A percentile compares a stretch with the other conserved stretches of the same genome.
These are phyloP conservation scores for Eupeodes corollae DNA, from an alignment of 1,140 invertebrate species.

Conservation along the genomic window DNA sequence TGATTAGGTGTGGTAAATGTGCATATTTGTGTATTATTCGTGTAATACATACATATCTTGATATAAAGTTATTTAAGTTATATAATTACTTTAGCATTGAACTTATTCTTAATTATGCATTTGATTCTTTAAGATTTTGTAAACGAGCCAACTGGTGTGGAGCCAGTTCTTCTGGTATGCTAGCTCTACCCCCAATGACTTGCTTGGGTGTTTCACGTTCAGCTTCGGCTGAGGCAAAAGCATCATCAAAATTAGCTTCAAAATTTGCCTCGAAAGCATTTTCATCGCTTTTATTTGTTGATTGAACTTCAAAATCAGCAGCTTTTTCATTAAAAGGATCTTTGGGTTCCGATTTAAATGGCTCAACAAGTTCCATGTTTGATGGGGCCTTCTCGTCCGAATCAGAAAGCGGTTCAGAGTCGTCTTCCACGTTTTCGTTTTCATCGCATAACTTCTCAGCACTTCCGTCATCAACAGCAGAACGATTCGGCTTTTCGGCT, in stretches of 20 bases:
- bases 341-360: slow-evolving; percentile 19
- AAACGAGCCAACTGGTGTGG: slow-evolving; percentile 71
- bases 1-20: too few relatives aligned
- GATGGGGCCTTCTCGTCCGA: slow-evolving; percentile 34
- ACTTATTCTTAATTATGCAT: slow-evolving; percentile 49
- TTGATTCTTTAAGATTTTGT: slow-evolving; percentile 76
- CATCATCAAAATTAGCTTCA: slow-evolving; percentile 28
- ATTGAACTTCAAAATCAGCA: slow-evolving; percentile 18
- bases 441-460: slow-evolving; percentile 18
- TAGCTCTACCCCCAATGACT: slow-evolving; percentile 57
- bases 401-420: slow-evolving; percentile 21
- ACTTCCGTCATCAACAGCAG: slow-evolving; percentile 17
- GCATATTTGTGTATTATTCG: too few relatives aligned
- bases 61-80: not conserved
- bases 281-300: slow-evolving; percentile 21
- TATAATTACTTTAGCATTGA: not conserved
- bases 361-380: slow-evolving; percentile 31
- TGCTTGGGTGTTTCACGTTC: slow-evolving; percentile 46
- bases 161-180: slow-evolving; percentile 74
- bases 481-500: slow-evolving; percentile 8
- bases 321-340: slow-evolving; percentile 33
- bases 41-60: not conserved
- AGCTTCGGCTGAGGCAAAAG: slow-evolving; percentile 23
- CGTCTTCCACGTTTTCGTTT: slow-evolving; percentile 18
- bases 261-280: slow-evolving; percentile 34